These are phyloP conservation scores for Craniophora ligustri DNA, from an alignment of 2,888 invertebrate species.

Conservation along the genomic window DNA sequence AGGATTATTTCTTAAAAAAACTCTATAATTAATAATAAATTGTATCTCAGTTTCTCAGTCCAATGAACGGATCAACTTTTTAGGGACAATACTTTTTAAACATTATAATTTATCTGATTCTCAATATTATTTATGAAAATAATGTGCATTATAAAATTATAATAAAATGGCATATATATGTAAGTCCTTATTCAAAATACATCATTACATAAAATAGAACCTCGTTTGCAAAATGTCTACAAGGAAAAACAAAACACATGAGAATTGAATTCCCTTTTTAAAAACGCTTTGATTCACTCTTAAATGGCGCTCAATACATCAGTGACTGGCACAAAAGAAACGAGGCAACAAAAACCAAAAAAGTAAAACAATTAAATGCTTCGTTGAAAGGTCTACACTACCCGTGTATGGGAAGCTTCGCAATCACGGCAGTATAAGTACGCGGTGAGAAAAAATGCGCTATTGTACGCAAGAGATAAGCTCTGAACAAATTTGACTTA, in stretches of 20 bases:
- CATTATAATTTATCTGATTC: no score
- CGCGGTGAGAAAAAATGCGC: slow-evolving; percentile 33
- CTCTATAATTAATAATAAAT: no score
- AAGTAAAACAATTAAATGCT: slow-evolving; percentile 9
- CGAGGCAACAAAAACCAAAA: slow-evolving; percentile 2
- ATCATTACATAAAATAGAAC: no score
- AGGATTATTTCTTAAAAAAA: no score
- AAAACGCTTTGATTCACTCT: slow-evolving; percentile 6
- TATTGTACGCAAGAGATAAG: slow-evolving; percentile 65
- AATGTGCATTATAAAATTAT: no score
- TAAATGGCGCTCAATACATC: slow-evolving; percentile 15
- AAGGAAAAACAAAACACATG: neutral
- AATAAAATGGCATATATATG: no score
- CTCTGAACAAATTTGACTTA: slow-evolving; percentile 71
- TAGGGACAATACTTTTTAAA: no score
- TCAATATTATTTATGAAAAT: no score
- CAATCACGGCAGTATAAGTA: slow-evolving; percentile 15
- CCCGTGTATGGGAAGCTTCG: slow-evolving; percentile 22
- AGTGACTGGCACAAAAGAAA: slow-evolving; percentile 11
- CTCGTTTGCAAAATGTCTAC: neutral
- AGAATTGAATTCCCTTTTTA: neutral
- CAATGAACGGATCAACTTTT: no score
- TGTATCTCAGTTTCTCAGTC: no score
- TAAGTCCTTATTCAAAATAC: no score
- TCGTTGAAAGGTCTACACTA: slow-evolving; percentile 5